A percentile compares a stretch with the other conserved stretches of the same genome.
Conservation (phyloP, 2,113 vertebrate species). For the Corythornis madagascariensis region DNA sequence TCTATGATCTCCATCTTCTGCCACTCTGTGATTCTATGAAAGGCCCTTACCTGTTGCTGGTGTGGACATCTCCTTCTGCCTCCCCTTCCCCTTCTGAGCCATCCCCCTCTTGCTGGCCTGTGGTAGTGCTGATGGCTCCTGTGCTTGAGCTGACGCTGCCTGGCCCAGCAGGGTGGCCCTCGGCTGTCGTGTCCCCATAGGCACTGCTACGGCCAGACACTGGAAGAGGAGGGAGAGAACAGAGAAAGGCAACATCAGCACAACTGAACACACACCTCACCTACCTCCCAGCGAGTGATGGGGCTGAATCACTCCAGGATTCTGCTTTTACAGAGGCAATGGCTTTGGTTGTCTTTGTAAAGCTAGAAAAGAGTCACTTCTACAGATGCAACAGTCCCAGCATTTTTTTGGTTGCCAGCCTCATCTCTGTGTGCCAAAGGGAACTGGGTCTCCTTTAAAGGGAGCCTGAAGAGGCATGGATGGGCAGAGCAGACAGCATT, state of each 20-base stretch:
- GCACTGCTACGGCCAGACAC: conserved; percentile 97
- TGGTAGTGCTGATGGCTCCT: conserved; percentile 94
- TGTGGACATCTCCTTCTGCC: conserved; percentile 91
- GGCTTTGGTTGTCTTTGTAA: background rate
- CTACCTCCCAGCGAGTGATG: accelerated
- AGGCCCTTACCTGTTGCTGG: conserved; percentile 88
- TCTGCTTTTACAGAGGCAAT: background rate
- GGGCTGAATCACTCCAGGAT: background rate
- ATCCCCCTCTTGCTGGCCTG: conserved; percentile 95
- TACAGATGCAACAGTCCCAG: background rate
- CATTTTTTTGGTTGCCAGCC: background rate
- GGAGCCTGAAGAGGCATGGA: background rate
- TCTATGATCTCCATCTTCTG: too few relatives aligned
- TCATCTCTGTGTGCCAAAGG: background rate
- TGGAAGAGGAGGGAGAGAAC: conserved; percentile 20
- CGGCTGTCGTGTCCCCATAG: conserved; percentile 90
- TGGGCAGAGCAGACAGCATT: background rate
- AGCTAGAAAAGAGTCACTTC: background rate
- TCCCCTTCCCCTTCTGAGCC: conserved; percentile 93
- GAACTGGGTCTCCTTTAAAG: background rate
- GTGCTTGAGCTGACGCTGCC: conserved; percentile 98
- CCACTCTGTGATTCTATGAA: background rate
- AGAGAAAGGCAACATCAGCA: background rate
- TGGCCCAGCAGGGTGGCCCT: conserved; percentile 92
- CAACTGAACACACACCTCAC: accelerated